Base-by-base conservation (phyloP, 1,140 invertebrate species). In the Pectinophora gossypiella region DNA sequence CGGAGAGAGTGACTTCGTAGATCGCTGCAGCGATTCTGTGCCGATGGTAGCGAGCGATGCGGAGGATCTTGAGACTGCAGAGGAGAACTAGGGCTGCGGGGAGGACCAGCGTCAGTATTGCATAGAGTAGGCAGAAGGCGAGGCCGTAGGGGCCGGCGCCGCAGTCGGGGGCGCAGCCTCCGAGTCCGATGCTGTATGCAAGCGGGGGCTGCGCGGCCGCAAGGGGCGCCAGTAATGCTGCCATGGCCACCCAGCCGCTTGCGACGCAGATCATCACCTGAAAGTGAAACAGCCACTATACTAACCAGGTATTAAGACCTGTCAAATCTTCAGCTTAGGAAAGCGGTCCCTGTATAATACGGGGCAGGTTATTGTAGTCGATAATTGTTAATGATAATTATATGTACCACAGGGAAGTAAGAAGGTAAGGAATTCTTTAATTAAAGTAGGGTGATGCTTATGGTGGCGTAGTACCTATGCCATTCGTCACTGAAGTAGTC, bases 11-110 rank as follows among this genome's bases (percentile, higher is more conserved):
- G 4, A 95, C 94, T 84, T 95, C 94, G 78, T 94, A 95, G 56
- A 96, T 94, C 4, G 94, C 94, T 19, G 94, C 93, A 13, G 94
- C 94, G 48, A 96, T 96, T 19, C 94, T 89, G 73, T 95, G 94
- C 3, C 94, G 89, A 72, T 96, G 95, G 69, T 95, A 94, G 0
- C 94, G 89, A 0, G 94, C 94, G 54, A 95, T 95, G 58, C 94
- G 91, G 38, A 95, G 86, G 15, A 95, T 93, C 73, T 91, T 92
- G 16, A 94, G 74, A 72, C 95, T 95, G 74, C 93, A 95, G 18
- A 91, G 86, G 1, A 94, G 89, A 15, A 95, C 92, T 12, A 95
- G 81, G 9, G 90, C 75, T 0, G 91, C 90, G 3, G 94, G 94
- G 19, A 95, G 64, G 0, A 92, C 72, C 13, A 95, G 72, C 3